These are phyloP conservation scores for Ptychadena robeensis DNA, from an alignment of 2,797 vertebrate genomes.

Conservation along the genomic window DNA sequence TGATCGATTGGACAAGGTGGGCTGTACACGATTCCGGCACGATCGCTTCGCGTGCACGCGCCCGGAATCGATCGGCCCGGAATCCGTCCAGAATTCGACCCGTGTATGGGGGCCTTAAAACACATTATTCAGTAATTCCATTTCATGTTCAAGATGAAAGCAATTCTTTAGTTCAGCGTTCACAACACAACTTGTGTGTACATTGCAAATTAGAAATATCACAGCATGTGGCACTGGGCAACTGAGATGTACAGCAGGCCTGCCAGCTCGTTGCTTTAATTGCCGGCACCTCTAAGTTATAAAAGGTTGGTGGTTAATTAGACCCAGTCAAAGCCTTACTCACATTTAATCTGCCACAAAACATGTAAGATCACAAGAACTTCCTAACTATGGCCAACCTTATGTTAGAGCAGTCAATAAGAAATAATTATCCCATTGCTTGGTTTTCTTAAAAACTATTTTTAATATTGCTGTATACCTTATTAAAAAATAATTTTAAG, in stretches of 20 bases:
- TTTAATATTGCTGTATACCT: no score
- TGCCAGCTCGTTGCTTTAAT: background rate
- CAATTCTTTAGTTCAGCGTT: background rate
- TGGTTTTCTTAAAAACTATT: no score
- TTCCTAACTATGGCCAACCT: background rate
- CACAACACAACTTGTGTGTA: background rate
- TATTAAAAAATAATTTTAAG: no score
- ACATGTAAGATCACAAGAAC: background rate
- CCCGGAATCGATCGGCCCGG: no score
- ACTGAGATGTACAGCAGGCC: background rate
- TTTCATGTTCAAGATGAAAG: background rate
- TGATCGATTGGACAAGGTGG: no score
- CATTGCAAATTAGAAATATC: background rate
- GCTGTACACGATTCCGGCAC: no score
- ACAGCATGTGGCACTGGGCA: background rate
- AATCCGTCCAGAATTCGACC: no score
- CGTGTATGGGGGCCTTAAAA: no score
- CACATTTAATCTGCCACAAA: background rate
- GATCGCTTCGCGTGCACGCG: no score
- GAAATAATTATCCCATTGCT: no score
- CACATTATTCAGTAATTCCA: background rate
- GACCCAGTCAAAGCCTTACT: background rate
- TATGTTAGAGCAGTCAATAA: no score
- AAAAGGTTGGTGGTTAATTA: background rate
- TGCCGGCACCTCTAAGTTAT: background rate